Conservation (phyloP, 2,888 invertebrate genomes). For the Andrena minutula region DNA sequence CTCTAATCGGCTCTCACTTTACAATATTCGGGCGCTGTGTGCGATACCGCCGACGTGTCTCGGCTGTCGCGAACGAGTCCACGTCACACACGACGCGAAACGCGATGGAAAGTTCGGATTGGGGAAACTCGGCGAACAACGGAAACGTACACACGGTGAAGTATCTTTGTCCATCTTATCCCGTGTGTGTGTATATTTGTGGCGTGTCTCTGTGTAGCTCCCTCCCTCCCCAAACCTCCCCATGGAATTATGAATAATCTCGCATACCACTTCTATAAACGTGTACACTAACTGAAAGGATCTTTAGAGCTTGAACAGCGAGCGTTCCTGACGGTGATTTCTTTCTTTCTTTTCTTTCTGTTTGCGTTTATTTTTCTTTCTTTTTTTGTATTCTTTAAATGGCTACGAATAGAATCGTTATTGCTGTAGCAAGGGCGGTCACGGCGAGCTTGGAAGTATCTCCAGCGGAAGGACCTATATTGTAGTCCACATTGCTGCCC, state of each 20-base stretch:
- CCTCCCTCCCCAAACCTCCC: slow-evolving; percentile 11
- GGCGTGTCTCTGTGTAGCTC: slow-evolving; percentile 27
- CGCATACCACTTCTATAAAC: slow-evolving; percentile 50
- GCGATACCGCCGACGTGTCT: background rate
- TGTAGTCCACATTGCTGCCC: slow-evolving; percentile 80
- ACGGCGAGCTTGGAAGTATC: slow-evolving; percentile 81
- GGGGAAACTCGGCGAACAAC: slow-evolving; percentile 1
- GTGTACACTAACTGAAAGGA: slow-evolving; percentile 45
- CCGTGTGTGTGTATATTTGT: background rate
- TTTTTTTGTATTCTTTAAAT: slow-evolving; percentile 65
- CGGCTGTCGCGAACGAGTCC: too few species aligned
- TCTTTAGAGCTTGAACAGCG: slow-evolving; percentile 58
- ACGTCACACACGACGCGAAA: too few species aligned
- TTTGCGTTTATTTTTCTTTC: background rate
- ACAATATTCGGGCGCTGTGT: slow-evolving; percentile 24
- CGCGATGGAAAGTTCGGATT: background rate
- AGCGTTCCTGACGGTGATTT: slow-evolving; percentile 56
- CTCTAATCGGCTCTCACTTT: slow-evolving; percentile 38
- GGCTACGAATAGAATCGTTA: slow-evolving; percentile 80
- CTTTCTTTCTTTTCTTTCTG: background rate
- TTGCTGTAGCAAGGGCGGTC: slow-evolving; percentile 81
- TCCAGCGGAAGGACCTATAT: slow-evolving; percentile 78
- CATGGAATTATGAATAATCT: slow-evolving; percentile 33
- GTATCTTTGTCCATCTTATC: background rate
- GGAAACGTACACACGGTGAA: slow-evolving; percentile 6